Base-by-base conservation (phyloP, 2,113 vertebrate species). In the Scartelaos histophorus region DNA sequence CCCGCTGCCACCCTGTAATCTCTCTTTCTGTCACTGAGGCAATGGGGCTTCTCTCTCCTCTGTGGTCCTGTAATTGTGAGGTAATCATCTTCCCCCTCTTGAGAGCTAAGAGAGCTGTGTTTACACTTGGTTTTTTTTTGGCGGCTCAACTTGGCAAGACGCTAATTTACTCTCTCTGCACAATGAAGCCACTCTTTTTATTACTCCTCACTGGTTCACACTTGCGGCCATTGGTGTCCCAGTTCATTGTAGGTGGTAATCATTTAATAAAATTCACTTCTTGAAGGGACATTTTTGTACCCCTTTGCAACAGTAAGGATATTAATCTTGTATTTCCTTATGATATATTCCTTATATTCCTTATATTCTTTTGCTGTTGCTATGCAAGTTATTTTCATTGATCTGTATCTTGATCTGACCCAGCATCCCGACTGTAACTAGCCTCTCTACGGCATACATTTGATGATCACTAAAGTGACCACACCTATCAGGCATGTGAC, bases 21-120 rank as follows among this genome's bases (percentile, higher is more conserved):
- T 90, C 83, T 86, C 78, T 79, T 77, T 78, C 84, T 85, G 81
- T 86, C 83, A 82, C 79, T 45, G 74, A 85, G 81, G 82, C 84
- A 82, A 68, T 85, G 76, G 79, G 76, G 74, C 83, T 86, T 87
- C 74, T 78, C 81, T 88, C 75, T 83, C 61, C 70, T 78, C 76
- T 82, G 84, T 80, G 86, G 85, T 86, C 76, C 86, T 25, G 62
- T 91, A 90, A 90, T 89, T 88, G 84, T 85, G 82, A 83, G 76
- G 89, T 87, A 89, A 91, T 91, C 86, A 89, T 89, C 85, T 85
- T 87, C 87, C 85, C 74, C 81, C 86, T 82, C 86, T 86, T 79
- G 86, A 90, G 85, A 82, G 80, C 80, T 75, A 81, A 84, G 88
- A 85, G 76, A 85, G 25, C 86, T 84, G 84, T 91, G 85, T 91